phyloP scores from a whole-genome alignment of 2,888 invertebrate species.

The Dicranocentrus wangi region DNA sequence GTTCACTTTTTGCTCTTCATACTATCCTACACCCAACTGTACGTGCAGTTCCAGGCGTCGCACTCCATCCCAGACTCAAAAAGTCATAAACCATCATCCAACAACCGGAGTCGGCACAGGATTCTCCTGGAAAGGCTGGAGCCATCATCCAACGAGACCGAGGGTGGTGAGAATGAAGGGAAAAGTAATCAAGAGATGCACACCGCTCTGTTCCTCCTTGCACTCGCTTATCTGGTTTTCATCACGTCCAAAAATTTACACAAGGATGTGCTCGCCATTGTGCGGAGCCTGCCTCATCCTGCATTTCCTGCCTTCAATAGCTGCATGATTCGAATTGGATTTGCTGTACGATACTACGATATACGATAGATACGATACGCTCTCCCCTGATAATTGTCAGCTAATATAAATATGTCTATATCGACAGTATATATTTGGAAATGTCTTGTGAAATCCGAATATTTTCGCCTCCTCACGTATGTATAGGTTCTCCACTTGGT shows the following conservation, averaged over 20 bases:
- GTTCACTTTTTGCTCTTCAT: constrained; percentile 33
- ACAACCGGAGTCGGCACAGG: not conserved
- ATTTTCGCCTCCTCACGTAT: no score
- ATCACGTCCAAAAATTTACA: constrained; percentile 44
- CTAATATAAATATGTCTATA: no score
- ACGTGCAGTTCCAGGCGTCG: constrained; percentile 27
- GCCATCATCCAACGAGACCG: not conserved
- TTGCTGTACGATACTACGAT: constrained; percentile 53
- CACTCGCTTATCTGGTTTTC: constrained; percentile 49
- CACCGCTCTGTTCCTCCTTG: constrained; percentile 13
- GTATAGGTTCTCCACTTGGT: constrained; percentile 30
- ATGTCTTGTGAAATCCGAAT: no score
- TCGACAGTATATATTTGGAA: no score
- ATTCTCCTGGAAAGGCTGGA: not conserved
- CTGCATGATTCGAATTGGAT: constrained; percentile 48
- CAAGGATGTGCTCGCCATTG: constrained; percentile 33
- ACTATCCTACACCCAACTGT: constrained; percentile 24
- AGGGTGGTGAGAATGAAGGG: not conserved
- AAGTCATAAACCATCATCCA: not conserved
- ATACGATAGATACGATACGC: not conserved
- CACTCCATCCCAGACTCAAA: constrained; percentile 23
- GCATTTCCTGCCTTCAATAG: constrained; percentile 50
- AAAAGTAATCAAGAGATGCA: constrained; percentile 3
- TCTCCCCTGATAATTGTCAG: no score
- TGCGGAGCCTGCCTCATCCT: constrained; percentile 29